Base-by-base conservation (phyloP, 2,888 invertebrate genomes). In the Griposia aprilina region DNA sequence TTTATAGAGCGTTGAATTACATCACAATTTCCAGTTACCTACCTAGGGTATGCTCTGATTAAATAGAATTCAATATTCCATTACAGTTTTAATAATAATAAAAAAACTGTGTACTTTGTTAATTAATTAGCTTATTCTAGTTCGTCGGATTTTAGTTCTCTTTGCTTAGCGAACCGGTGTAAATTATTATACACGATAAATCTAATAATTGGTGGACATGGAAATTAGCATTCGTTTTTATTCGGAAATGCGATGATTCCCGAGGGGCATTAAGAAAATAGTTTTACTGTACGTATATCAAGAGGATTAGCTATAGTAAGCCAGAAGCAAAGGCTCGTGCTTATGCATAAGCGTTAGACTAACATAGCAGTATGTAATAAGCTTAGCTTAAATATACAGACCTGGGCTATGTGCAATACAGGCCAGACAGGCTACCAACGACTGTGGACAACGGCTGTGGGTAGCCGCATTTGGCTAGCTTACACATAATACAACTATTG, bases 281-380 rank as follows among this genome's bases (percentile, higher is more conserved):
- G 30, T 36, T 36, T 1, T 36, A 36, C 30, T 36, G 30, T 36
- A 50, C 36, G 10, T 72, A 68, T 69, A 76, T 71, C 62, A 50
- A 60, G 41, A 48, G 76, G 74, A 83, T 86, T 75, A 80, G 63
- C 13, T 73, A 23, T 36, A 59, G 59, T 80, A 70, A 87, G 55
- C 76, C 50, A 5, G 48, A 26, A 50, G 57, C 73, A 78, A 84
- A 76, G 45, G 30, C 62, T 79, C 67, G 77, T 66, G 66, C 23
- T 71, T 83, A 69, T 78, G 23, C 55, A 73, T 76, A 71, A 80
- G 48, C 68, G 63, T 65, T 77, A 76, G 60, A 63, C 62, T 57
- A 50, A 71, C 63, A 75, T 69, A 77, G 71, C 45, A 63, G 73
- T 41, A 63, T 55, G 76, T 84, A 70, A 80, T 86, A 84, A 81